These are phyloP conservation scores for Mystacides longicornis DNA, from an alignment of 2,888 invertebrate genomes.

Conservation along the genomic window DNA sequence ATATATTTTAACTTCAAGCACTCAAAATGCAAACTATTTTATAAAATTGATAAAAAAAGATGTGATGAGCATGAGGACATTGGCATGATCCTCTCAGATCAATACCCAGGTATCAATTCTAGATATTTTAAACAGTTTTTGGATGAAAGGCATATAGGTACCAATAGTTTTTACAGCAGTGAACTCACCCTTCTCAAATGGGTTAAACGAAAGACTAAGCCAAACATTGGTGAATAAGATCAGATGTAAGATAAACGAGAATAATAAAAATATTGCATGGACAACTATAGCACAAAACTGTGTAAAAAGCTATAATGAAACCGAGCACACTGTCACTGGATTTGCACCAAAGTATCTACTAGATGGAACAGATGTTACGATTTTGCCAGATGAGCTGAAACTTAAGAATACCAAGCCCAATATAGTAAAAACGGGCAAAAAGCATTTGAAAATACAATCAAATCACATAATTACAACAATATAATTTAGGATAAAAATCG, in stretches of 20 bases:
- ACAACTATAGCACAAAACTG: constrained; percentile 30
- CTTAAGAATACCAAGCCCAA: constrained; percentile 8
- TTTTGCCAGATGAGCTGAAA: constrained; percentile 27
- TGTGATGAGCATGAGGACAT: constrained; percentile 7
- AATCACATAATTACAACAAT: constrained; percentile 27
- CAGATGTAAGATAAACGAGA: constrained; percentile 29
- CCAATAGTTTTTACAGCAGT: constrained; percentile 30
- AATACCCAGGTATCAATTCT: constrained; percentile 30
- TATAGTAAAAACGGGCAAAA: constrained; percentile 25
- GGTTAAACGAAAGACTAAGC: constrained; percentile 27
- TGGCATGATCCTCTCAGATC: constrained; percentile 24
- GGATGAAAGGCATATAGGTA: constrained; percentile 21
- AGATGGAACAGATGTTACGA: constrained; percentile 26
- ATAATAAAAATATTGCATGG: constrained; percentile 27
- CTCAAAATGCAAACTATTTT: constrained; percentile 28
- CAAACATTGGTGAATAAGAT: constrained; percentile 30
- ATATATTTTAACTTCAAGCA: constrained; percentile 27
- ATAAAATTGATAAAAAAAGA: constrained; percentile 25
- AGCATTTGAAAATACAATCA: constrained; percentile 28
- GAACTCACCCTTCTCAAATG: constrained; percentile 27
- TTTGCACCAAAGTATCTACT: constrained; percentile 29
- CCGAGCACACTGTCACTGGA: constrained; percentile 29
- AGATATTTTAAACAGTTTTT: constrained; percentile 15
- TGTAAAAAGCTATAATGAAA: constrained; percentile 29
- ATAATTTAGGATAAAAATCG: constrained; percentile 8